Base-by-base conservation (phyloP, 2,888 invertebrate genomes). In the Amphipyra berbera region DNA sequence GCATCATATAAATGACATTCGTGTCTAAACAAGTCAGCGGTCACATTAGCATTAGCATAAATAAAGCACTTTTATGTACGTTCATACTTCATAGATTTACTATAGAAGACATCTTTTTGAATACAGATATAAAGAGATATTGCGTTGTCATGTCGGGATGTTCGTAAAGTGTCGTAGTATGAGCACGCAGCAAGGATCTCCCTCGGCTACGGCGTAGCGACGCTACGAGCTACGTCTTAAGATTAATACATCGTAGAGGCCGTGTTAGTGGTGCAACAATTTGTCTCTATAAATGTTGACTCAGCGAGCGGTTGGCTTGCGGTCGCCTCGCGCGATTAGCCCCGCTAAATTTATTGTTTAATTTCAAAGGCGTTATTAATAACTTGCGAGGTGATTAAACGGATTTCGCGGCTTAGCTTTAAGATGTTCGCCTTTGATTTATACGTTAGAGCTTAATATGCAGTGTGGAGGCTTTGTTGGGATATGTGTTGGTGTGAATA, bases 201-300 rank as follows among this genome's bases (percentile, higher is more conserved):
- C 82, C 84, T 82, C 64, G 78, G 75, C 82, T 79, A 83, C 79
- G 83, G 81, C 86, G 87, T 84, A 83, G 85, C 72, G 60, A 40
- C 70, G 73, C 89, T 88, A 87, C 86, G 85, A 77, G 79, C 78
- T 76, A 73, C 82, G 86, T 83, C 86, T 84, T 80, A 91, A 94
- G 94, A 95, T 94, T 95, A 95, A 95, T 94, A 94, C 89, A 90
- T 94, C 92, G 88, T 84, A 83, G 89, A 89, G 90, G 87, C 88
- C 87, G 86, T 88, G 91, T 90, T 91, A 91, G 90, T 93, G 90
- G 89, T 88, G 90, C 91, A 90, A 94, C 94, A 93, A 95, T 95
- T 95, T 95, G 95, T 95, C 94, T 94, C 93, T 94, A 95, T 95
- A 95, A 95, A 95, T 90, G 95, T 94, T 94, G 94, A 94, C 90